Evolutionary conservation across 2,797 vertebrate species (phyloP).

Genomic region (Eutrigla gurnardus): DNA sequence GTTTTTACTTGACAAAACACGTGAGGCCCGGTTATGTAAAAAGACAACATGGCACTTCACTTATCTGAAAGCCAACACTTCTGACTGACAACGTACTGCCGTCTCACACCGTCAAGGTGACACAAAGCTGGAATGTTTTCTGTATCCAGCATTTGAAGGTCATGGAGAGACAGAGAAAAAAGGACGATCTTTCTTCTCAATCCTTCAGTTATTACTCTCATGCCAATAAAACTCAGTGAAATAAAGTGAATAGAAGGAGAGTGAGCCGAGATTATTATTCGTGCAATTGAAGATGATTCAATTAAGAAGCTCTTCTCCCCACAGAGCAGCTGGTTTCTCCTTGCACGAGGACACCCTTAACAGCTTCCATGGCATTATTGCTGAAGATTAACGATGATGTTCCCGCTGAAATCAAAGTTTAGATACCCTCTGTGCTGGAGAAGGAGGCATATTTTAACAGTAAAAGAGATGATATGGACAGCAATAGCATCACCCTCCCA

Average conservation of each 20-base stretch:
- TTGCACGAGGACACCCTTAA: slow-evolving; percentile 29
- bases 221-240: slow-evolving; percentile 21
- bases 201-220: slow-evolving; percentile 4
- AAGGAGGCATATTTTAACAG: not conserved
- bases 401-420: slow-evolving; percentile 26
- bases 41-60: slow-evolving; percentile 2
- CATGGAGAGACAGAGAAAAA: slow-evolving; percentile 11
- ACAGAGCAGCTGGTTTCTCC: slow-evolving; percentile 43
- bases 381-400: slow-evolving; percentile 40
- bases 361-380: slow-evolving; percentile 25
- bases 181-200: slow-evolving; percentile 7
- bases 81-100: slow-evolving; percentile 28
- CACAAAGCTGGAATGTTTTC: slow-evolving; percentile 27
- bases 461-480: not conserved
- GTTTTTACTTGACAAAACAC: not conserved
- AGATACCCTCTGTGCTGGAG: not conserved
- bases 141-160: slow-evolving; percentile 40
- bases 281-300: slow-evolving; percentile 28
- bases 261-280: slow-evolving; percentile 22
- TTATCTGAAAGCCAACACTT: slow-evolving; percentile 60
- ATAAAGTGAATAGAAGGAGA: slow-evolving; percentile 33
- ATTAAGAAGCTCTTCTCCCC: slow-evolving; percentile 30
- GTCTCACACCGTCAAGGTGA: slow-evolving; percentile 38
- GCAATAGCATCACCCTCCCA: not conserved
- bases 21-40: slow-evolving; percentile 7